Base-by-base conservation (phyloP, 1,140 invertebrate genomes). In the Aphelinus atriplicis region DNA sequence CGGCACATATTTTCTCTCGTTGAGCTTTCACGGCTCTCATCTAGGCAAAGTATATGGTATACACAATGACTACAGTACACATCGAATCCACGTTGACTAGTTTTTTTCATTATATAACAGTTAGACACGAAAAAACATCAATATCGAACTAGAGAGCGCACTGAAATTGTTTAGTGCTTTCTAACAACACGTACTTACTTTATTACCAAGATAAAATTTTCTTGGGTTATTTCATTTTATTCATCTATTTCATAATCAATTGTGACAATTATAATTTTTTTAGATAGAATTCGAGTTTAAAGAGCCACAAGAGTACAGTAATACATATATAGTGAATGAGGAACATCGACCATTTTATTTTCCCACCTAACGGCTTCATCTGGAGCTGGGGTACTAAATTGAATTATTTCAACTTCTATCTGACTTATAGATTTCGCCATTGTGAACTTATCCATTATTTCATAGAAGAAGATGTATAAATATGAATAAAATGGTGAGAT, bases 61-160 rank as follows among this genome's bases (percentile, higher is more conserved):
- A 69, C 53, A 72, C 69, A 65, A 76, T 64, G 62, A 46, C 10
- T 79, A 78, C 67, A 10, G 57, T 76, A 75, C 26, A 80, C 78
- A 80, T 79, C 43, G 6, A 80, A 77, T 76, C 73, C n/a, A 75
- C 73, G 76, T 69, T 75, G 2, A 71, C 55, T 62, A 62, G 3
- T 53, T 64, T 63, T 63, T 71, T 2, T 55, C 26, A 64, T 9
- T 71, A 71, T 46, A 64, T 3, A 53, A 48, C 2, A 56, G 48
- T 77, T 10, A 70, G n/a, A 66, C n/a, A 79, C 60, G 42, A 68
- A 78, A 76, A 72, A 79, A 80, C 77, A 78, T 73, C 78, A 7
- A 80, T 80, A 80, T 80, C 79, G 79, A 80, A 80, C 79, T 80
- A 80, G 65, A 73, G 73, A 80, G 66, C 76, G 48, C 67, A 55